phyloP scores from a whole-genome alignment of 2,113 vertebrate species.

The Numida meleagris region DNA sequence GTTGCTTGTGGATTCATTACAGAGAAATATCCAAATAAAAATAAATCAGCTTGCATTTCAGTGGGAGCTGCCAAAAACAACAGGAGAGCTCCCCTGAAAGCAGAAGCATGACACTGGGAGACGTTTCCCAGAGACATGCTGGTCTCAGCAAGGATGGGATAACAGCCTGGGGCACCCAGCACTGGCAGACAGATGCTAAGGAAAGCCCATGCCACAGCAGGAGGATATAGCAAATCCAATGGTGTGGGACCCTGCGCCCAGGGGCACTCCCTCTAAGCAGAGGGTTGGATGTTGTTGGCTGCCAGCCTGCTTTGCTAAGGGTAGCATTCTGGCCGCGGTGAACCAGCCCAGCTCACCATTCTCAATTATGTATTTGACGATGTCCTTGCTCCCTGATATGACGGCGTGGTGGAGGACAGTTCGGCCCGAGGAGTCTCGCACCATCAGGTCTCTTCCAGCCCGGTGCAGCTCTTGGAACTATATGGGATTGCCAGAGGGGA shows the following conservation, averaged over 20 bases:
- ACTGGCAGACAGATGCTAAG: neutral
- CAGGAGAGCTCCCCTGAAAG: neutral
- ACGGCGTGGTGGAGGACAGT: constrained; percentile 91
- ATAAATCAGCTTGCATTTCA: neutral
- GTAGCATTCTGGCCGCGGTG: neutral
- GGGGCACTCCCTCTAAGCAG: neutral
- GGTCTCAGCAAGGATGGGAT: neutral
- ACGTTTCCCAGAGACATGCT: neutral
- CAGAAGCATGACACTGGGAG: neutral
- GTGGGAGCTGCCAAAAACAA: neutral
- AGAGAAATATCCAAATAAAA: constrained; percentile 3
- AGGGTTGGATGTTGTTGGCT: neutral
- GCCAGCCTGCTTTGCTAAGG: neutral
- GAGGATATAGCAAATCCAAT: neutral
- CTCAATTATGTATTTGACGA: constrained; percentile 91
- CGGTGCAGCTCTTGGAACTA: constrained; percentile 90
- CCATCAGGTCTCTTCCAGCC: constrained; percentile 84
- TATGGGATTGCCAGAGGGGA: constrained; percentile 58
- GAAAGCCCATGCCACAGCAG: neutral
- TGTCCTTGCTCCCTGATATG: constrained; percentile 88
- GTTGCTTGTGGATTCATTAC: neutral
- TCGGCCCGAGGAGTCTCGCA: constrained; percentile 81
- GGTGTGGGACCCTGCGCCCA: neutral
- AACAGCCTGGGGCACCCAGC: neutral
- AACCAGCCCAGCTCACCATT: constrained; percentile 78